Base-by-base conservation (phyloP, 2,113 vertebrate species). In the Chroicocephalus ridibundus region DNA sequence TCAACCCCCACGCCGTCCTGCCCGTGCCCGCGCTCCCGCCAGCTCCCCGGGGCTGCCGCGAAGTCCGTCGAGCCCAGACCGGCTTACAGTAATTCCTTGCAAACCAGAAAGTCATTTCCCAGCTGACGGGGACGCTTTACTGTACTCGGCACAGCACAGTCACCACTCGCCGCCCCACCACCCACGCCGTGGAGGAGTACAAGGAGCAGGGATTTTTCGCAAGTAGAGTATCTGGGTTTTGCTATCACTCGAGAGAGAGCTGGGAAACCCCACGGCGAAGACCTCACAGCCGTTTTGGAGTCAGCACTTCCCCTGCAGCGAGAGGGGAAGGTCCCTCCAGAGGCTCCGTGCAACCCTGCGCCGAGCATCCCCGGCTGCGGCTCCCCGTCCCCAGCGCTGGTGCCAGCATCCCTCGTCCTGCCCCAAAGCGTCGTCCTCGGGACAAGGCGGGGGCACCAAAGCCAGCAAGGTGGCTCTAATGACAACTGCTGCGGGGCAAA, bases 171-270 rank as follows among this genome's bases (percentile, higher is more conserved):
- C 42, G 6, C 60, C 80, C 44, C 4, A 0, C 87, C 90, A 7
- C 96, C 94, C 92, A 90, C 92, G 2, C 55, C 1, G 4, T 5
- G 88, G 17, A 68, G 36, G 25, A 89, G 51, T 13, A 26, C 36
- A 84, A 27, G 94, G 96, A 97, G 96, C 89, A 74, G 96, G 96
- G 93, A 93, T 93, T 97, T 96, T 97, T 95, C 75, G 5, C 47
- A 51, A 78, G 68, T 82, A 88, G 75, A 21, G 91, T 86, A 31
- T 91, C 65, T 71, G 93, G 60, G 89, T 94, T 96, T 96, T 97
- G 93, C 86, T 97, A 89, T 96, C 96, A 91, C 91, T 92, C 27
- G 42, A 94, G 68, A 94, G n/a, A 70, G 75, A 81, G 80, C 86
- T 94, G 93, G 96, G 95, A 96, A 96, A 97, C 91, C 96, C 96